These are phyloP conservation scores for Sakesphorus luctuosus DNA, from an alignment of 2,113 vertebrate genomes.

Conservation along the genomic window DNA sequence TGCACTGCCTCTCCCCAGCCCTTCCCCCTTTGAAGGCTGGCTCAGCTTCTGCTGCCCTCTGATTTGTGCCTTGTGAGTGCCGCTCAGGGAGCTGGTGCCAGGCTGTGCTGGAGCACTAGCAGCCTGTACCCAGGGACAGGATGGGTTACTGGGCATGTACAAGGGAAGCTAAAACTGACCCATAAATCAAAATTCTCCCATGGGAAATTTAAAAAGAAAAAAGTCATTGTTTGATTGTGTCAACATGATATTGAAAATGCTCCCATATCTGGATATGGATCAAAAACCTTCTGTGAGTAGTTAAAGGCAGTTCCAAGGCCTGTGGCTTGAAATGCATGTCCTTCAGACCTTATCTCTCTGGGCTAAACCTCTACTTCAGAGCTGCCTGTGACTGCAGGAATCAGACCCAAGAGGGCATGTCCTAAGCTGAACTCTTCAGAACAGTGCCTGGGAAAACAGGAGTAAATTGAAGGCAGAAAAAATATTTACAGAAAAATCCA, in stretches of 20 bases:
- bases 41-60: neutral
- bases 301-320: neutral
- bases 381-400: neutral
- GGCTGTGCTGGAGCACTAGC: neutral
- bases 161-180: neutral
- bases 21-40: neutral
- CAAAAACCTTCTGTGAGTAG: neutral
- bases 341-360: neutral
- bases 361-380: neutral
- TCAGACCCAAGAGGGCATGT: neutral
- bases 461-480: neutral
- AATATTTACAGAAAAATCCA: neutral
- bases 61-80: rapidly evolving
- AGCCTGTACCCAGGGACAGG: neutral
- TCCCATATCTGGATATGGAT: neutral
- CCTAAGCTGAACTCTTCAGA: neutral
- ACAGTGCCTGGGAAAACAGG: neutral
- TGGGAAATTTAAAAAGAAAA: neutral
- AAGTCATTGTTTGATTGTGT: neutral
- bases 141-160: neutral
- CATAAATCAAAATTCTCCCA: neutral
- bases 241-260: neutral
- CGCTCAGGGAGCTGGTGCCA: neutral
- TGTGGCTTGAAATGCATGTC: neutral
- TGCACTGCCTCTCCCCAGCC: neutral